These are phyloP conservation scores for Julus scanicus DNA, from an alignment of 2,888 invertebrate species.

Conservation along the genomic window DNA sequence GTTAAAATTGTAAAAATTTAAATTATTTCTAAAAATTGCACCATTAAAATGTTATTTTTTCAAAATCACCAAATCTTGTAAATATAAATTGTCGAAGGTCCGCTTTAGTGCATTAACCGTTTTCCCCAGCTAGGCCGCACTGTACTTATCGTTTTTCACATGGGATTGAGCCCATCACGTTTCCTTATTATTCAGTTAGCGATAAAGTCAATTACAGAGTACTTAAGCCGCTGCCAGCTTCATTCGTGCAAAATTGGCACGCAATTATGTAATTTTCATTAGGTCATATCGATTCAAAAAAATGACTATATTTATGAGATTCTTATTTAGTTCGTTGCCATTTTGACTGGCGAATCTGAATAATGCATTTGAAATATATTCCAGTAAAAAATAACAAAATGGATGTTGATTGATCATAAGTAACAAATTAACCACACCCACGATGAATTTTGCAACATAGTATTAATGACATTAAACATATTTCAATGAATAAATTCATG, in stretches of 20 bases:
- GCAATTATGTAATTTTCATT: conserved; percentile 40
- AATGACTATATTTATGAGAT: conserved; percentile 4
- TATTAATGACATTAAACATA: no score
- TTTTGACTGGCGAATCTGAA: neutral
- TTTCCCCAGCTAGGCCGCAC: neutral
- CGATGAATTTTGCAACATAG: no score
- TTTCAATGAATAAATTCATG: no score
- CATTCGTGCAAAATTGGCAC: conserved; percentile 43
- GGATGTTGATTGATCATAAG: neutral
- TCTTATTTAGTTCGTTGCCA: neutral
- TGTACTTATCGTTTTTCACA: neutral
- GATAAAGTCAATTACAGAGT: conserved; percentile 37
- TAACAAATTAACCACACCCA: neutral
- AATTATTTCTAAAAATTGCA: no score
- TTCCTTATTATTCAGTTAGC: conserved; percentile 40
- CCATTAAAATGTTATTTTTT: no score
- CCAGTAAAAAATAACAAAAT: neutral
- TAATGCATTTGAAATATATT: neutral
- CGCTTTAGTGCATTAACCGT: neutral
- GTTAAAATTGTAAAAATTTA: neutral
- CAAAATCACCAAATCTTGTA: no score
- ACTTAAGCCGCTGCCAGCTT: conserved; percentile 29
- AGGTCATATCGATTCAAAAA: neutral
- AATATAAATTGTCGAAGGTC: neutral
- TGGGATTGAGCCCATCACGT: conserved; percentile 31